Conservation (phyloP, 1,140 invertebrate genomes). For the Drosophila subobscura region DNA sequence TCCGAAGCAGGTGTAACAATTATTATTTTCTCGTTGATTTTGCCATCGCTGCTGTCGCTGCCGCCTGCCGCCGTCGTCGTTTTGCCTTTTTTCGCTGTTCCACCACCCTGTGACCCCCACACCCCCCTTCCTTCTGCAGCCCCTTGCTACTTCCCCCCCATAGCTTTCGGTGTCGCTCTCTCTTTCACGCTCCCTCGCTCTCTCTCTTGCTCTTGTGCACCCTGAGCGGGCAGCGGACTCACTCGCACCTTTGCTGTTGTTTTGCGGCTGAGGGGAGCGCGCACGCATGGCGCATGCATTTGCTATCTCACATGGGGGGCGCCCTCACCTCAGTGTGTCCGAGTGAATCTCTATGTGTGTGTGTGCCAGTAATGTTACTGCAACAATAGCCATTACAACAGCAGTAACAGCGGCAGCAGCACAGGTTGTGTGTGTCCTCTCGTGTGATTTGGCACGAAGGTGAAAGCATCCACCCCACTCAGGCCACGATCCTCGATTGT, state of each 20-base stretch:
- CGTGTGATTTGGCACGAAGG: constrained; percentile 34
- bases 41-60: constrained; percentile 50
- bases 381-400: constrained; percentile 72
- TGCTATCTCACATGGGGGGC: constrained; percentile 64
- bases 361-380: constrained; percentile 74
- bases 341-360: constrained; percentile 4
- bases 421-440: constrained; percentile 27
- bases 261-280: constrained; percentile 29
- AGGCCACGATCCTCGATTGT: constrained; percentile 36
- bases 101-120: no score
- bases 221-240: constrained; percentile 32
- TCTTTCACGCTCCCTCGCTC: constrained; percentile 54
- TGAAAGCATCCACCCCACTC: constrained; percentile 7
- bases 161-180: constrained; percentile 38
- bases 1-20: constrained; percentile 82
- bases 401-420: constrained; percentile 27
- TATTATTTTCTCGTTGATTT: constrained; percentile 83
- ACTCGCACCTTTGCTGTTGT: constrained; percentile 33
- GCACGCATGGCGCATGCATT: constrained; percentile 81
- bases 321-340: constrained; percentile 14
- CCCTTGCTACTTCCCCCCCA: no score
- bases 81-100: constrained; percentile 55
- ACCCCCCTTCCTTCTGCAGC: neutral
- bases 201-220: constrained; percentile 54
- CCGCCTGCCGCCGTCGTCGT: constrained; percentile 47